Conservation (phyloP, 2,113 vertebrate species). For the Grammomys dolichurus region DNA sequence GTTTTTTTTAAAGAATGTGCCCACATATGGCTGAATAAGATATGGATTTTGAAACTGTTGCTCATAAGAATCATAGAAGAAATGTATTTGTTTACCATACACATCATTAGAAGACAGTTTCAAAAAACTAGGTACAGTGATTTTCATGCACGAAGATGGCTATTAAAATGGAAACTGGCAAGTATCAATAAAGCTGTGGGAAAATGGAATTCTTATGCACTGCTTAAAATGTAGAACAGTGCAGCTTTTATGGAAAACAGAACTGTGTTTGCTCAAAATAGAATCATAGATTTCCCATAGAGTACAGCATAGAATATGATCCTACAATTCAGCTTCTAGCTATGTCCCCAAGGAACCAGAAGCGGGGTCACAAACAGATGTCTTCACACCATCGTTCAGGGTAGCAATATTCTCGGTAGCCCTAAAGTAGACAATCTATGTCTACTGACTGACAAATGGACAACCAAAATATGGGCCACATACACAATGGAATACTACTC, state of each 20-base stretch:
- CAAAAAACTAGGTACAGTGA: not conserved
- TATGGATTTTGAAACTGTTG: not conserved
- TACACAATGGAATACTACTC: not conserved
- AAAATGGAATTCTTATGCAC: not conserved
- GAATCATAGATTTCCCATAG: not conserved
- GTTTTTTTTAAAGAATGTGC: constrained; percentile 25
- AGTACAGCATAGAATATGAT: not conserved
- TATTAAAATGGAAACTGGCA: constrained; percentile 2
- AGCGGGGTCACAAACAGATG: not conserved
- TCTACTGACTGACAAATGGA: not conserved
- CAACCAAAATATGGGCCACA: not conserved
- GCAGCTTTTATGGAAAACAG: not conserved
- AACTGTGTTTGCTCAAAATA: not conserved
- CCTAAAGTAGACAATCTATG: not conserved
- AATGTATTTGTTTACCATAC: not conserved
- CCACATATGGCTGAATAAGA: not conserved
- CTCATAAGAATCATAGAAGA: not conserved
- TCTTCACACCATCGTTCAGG: not conserved
- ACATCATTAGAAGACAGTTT: constrained; percentile 28
- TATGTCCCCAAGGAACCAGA: not conserved
- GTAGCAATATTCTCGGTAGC: not conserved
- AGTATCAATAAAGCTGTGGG: not conserved
- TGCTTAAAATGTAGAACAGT: not conserved
- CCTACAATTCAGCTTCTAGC: not conserved
- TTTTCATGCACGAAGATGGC: not conserved